Conservation (phyloP, 1,140 invertebrate species). For the Cotesia chilonis region DNA sequence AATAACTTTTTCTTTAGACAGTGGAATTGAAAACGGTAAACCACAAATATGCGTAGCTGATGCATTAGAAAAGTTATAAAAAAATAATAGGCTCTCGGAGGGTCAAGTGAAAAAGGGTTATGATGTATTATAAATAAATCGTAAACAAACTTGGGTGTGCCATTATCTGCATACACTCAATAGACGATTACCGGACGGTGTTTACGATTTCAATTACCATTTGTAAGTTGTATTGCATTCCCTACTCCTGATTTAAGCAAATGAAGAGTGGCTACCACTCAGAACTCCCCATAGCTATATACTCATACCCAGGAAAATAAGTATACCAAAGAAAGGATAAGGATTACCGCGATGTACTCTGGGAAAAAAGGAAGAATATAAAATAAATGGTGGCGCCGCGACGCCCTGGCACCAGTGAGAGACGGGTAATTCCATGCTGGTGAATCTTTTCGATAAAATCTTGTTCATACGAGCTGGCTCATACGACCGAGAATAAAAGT, state of each 20-base stretch:
- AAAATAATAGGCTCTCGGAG: no score
- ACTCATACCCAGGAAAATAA: no score
- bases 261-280: constrained; percentile 1
- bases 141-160: constrained; percentile 19
- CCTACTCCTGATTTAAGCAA: constrained; percentile 6
- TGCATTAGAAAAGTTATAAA: no score
- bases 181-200: constrained; percentile 28
- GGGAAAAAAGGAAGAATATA: constrained; percentile 15
- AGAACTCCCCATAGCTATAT: background rate
- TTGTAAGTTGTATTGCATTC: constrained; percentile 29
- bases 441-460: constrained; percentile 18
- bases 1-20: background rate
- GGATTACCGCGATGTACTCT: no score
- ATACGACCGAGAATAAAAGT: background rate
- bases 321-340: background rate
- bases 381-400: constrained; percentile 32
- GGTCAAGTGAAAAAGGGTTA: constrained; percentile 8
- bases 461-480: constrained; percentile 9
- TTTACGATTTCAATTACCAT: constrained; percentile 38
- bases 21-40: no score
- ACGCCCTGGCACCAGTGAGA: constrained; percentile 33
- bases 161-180: constrained; percentile 26
- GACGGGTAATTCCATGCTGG: constrained; percentile 18
- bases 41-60: no score
- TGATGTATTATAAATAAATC: constrained; percentile 1